Base-by-base conservation (phyloP, 2,113 vertebrate species). In the Tauraco erythrolophus region DNA sequence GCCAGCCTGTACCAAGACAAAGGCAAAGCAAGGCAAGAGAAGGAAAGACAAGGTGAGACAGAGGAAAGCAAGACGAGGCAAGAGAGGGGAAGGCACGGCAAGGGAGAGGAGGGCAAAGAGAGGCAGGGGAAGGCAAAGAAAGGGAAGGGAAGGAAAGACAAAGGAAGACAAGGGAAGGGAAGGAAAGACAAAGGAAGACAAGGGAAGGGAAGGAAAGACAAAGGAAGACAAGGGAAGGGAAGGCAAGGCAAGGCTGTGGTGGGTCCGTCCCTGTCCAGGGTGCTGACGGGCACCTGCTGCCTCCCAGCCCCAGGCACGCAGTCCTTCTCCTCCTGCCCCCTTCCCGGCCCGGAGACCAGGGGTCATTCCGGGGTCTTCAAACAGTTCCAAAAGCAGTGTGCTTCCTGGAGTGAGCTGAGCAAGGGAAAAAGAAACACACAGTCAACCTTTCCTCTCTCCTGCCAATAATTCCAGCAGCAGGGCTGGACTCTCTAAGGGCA, bases 241-340 rank as follows among this genome's bases (percentile, higher is more conserved):
- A 37, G 24, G 28, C 8, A 5, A 7, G 69, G 41, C 46, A 11
- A 12, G 19, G 24, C 4, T 5, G 7, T 8, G 21, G 45, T 9
- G 3, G 39, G 7, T 1, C 64, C 28, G 57, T 69, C 92, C 56
- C 91, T 97, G 91, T 97, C 95, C 98, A 19, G 51, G 97, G 97
- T 98, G 45, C 97, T 98, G 97, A 97, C 75, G 37, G 5, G 25
- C 24, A 10, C 16, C 60, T 2, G 9, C 15, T 8, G 0, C 43
- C 69, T 37, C 19, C 37, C 64, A 8, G 43, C 11, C 19, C 28
- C 6, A 5, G 41, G 41, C 41, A 11, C 41, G 41, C 45, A 19
- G 37, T 33, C 14, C 21, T 43, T 43, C 61, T 58, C 21, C 22
- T 35, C 8, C 84, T 9, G 39, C 28, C 50, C 58, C 22, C 22